Conservation (phyloP, 2,113 vertebrate species). For the Camelus dromedarius region DNA sequence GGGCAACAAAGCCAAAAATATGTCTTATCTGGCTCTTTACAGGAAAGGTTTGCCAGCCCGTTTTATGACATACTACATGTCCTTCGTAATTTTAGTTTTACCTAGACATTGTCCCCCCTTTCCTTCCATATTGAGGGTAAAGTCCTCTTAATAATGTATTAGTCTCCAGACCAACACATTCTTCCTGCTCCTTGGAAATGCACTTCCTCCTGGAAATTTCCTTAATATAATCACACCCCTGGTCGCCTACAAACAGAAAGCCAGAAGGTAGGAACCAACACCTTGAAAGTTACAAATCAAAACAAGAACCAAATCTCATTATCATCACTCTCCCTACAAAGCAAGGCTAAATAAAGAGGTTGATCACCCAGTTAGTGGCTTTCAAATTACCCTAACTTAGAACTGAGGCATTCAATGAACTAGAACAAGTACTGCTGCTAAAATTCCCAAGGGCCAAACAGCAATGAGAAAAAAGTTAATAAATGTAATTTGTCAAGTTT, state of each 20-base stretch:
- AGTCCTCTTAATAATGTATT: not conserved
- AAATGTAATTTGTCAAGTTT: not conserved
- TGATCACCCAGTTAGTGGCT: not conserved
- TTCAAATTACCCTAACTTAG: not conserved
- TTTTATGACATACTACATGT: not conserved
- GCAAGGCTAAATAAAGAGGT: not conserved
- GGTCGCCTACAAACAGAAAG: not conserved
- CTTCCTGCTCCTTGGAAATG: not conserved
- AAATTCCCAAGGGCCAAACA: not conserved
- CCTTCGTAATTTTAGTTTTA: conserved; percentile 18
- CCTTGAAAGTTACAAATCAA: not conserved
- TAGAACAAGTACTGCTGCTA: not conserved
- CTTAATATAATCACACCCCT: not conserved
- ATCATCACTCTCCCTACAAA: not conserved
- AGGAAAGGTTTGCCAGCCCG: not conserved
- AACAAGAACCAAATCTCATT: not conserved
- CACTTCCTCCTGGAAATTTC: not conserved
- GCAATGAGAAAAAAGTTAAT: not conserved
- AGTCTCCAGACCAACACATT: not conserved
- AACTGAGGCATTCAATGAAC: not conserved
- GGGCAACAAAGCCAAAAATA: not conserved
- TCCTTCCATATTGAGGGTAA: not conserved
- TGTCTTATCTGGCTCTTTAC: not conserved
- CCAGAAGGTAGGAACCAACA: not conserved
- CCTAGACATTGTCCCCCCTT: not conserved